Conservation (phyloP, 2,797 vertebrate genomes). For the Phoxinus dragarum region DNA sequence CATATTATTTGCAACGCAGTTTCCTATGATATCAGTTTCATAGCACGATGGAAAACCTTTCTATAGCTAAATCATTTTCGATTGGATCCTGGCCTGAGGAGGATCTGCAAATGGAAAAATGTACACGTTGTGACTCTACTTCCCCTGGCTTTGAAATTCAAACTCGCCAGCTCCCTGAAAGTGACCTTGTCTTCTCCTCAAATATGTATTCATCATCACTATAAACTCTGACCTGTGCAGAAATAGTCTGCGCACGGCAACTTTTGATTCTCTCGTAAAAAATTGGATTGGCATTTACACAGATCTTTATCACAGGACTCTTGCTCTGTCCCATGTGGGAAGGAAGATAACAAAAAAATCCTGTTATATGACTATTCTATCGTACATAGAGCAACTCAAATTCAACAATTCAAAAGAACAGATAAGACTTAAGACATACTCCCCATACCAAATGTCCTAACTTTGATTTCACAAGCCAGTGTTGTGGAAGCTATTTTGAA, state of each 20-base stretch:
- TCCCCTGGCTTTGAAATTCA: constrained; percentile 37
- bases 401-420: constrained; percentile 15
- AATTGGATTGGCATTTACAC: constrained; percentile 36
- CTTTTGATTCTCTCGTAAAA: constrained; percentile 44
- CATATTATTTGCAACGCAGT: constrained; percentile 31
- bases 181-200: constrained; percentile 1
- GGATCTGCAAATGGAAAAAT: constrained; percentile 47
- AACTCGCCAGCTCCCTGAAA: constrained; percentile 38
- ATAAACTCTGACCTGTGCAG: constrained; percentile 48
- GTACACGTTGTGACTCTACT: constrained; percentile 18
- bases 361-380: neutral
- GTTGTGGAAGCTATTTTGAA: neutral
- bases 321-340: constrained; percentile 33
- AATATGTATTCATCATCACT: constrained; percentile 47
- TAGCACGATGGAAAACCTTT: constrained; percentile 32
- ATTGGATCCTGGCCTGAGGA: constrained; percentile 42
- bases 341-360: constrained; percentile 18
- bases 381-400: constrained; percentile 24
- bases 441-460: neutral
- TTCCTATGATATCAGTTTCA: constrained; percentile 44
- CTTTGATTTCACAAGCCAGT: constrained; percentile 9
- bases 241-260: constrained; percentile 11
- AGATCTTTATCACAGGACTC: constrained; percentile 37
- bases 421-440: constrained; percentile 5
- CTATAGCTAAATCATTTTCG: constrained; percentile 42